Conservation (phyloP, 2,113 vertebrate species). For the Malaclemys terrapin region DNA sequence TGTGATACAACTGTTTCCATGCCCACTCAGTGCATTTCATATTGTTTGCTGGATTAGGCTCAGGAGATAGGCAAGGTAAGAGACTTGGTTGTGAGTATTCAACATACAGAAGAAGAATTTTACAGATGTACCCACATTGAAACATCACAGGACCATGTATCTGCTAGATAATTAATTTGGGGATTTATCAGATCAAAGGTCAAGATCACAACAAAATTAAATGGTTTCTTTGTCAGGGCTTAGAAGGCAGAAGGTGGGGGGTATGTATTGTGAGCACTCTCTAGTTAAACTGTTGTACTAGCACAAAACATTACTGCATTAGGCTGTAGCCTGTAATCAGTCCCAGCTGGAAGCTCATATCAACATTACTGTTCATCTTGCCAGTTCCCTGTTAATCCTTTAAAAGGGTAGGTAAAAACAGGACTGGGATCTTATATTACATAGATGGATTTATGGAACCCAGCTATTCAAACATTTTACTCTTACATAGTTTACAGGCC, state of each 20-base stretch:
- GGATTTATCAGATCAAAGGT: slow-evolving; percentile 58
- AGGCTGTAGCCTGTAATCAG: slow-evolving; percentile 68
- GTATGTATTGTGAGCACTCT: slow-evolving; percentile 43
- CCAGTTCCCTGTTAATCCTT: slow-evolving; percentile 72
- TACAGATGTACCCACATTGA: neutral
- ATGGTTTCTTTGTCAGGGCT: slow-evolving; percentile 30
- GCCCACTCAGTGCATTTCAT: neutral
- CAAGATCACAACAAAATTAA: slow-evolving; percentile 63
- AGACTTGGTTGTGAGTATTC: slow-evolving; percentile 8
- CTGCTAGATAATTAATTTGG: slow-evolving; percentile 39
- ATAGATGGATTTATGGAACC: slow-evolving; percentile 66
- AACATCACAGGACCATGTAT: neutral
- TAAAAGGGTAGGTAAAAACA: slow-evolving; percentile 70
- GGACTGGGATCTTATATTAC: slow-evolving; percentile 61
- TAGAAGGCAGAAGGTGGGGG: slow-evolving; percentile 35
- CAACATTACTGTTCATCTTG: slow-evolving; percentile 64
- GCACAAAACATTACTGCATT: slow-evolving; percentile 50
- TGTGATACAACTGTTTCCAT: neutral
- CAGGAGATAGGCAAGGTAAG: neutral
- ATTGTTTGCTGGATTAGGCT: neutral
- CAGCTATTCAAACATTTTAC: slow-evolving; percentile 72
- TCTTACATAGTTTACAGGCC: slow-evolving; percentile 24
- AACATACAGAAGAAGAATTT: neutral
- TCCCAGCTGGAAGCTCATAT: slow-evolving; percentile 63
- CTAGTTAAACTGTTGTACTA: slow-evolving; percentile 57